These are phyloP conservation scores for Oscheius sp. DNA, from an alignment of 2,888 invertebrate species.

Conservation along the genomic window DNA sequence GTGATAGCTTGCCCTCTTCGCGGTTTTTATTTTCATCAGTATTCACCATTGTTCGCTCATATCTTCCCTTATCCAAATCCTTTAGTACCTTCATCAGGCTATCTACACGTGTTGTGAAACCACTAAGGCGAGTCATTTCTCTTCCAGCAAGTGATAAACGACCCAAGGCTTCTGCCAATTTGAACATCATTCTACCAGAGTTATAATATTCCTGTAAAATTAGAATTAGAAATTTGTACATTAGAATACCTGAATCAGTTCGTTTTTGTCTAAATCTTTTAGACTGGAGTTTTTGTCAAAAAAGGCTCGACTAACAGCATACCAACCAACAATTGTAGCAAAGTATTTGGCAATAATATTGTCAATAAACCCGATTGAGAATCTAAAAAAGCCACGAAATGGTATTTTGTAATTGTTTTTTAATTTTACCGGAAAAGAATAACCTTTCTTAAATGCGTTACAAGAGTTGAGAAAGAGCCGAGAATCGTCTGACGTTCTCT, in stretches of 20 bases:
- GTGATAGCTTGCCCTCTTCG: neutral
- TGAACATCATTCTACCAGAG: conserved; percentile 92
- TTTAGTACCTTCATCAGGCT: conserved; percentile 85
- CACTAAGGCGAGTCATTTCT: conserved; percentile 90
- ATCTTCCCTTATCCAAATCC: conserved; percentile 76
- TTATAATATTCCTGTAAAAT: conserved; percentile 87
- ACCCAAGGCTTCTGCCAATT: conserved; percentile 95
- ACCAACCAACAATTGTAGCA: conserved; percentile 93
- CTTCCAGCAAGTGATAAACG: conserved; percentile 90
- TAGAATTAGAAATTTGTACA: conserved; percentile 33
- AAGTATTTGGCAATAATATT: conserved; percentile 95
- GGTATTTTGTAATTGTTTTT: too few species aligned
- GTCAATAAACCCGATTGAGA: conserved; percentile 87
- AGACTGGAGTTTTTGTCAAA: conserved; percentile 81
- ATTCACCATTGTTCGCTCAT: conserved; percentile 51
- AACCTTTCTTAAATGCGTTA: conserved; percentile 69
- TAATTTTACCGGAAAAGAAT: conserved; percentile 57
- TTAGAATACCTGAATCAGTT: conserved; percentile 79
- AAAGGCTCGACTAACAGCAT: conserved; percentile 83
- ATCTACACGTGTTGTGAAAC: conserved; percentile 91
- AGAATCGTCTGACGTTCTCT: conserved; percentile 86
- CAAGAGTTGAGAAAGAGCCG: conserved; percentile 87
- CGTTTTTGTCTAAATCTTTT: conserved; percentile 82
- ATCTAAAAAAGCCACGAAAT: conserved; percentile 56
- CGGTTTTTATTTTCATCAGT: too few species aligned